Percentiles rank a stretch among this genome's conserved stretches.
These are phyloP conservation scores for Anas capensis DNA, from an alignment of 2,797 vertebrate genomes.

Conservation along the genomic window DNA sequence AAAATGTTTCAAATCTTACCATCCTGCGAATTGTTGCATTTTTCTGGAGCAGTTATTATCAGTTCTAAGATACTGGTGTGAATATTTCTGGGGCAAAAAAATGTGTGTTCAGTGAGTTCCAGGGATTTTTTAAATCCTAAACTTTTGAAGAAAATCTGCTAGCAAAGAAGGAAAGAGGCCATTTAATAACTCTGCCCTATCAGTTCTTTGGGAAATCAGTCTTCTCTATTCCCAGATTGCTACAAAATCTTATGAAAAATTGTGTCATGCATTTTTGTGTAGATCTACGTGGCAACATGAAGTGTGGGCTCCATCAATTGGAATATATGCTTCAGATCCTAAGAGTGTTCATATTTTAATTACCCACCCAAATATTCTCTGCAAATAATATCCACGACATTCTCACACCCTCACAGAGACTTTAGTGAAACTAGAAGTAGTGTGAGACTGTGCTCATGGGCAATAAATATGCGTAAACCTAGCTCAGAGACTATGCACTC, in stretches of 20 bases:
- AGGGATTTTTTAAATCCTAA: not conserved
- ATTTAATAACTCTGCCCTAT: not conserved
- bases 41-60: not conserved
- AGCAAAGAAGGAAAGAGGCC: not conserved
- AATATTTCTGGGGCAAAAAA: not conserved
- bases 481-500: not conserved
- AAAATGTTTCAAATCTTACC: slow-evolving; percentile 12
- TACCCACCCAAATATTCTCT: not conserved
- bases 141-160: not conserved
- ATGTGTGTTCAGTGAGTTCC: not conserved
- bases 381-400: fast-evolving
- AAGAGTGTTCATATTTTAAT: not conserved
- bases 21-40: not conserved
- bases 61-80: not conserved
- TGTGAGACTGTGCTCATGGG: fast-evolving
- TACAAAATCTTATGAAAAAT: not conserved
- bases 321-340: not conserved
- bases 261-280: not conserved
- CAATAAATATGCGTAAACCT: not conserved
- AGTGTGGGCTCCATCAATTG: not conserved
- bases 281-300: not conserved
- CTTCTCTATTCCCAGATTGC: not conserved
- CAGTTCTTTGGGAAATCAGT: not conserved
- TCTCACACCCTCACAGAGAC: not conserved
- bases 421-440: fast-evolving